Base-by-base conservation (phyloP, 2,113 vertebrate species). In the Chrysochloris asiatica region DNA sequence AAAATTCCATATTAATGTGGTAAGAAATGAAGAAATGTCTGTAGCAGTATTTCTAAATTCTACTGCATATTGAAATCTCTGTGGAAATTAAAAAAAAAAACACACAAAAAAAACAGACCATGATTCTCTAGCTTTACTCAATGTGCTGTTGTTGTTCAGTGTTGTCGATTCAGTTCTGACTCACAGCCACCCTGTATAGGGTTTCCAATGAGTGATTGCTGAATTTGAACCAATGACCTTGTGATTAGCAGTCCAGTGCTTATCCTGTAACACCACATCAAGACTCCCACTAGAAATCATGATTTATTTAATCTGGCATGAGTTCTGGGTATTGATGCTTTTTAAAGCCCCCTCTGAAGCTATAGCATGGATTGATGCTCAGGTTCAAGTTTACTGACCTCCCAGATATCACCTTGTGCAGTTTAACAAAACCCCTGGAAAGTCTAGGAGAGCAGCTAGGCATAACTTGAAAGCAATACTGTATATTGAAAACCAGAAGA, bases 381-480 rank as follows among this genome's bases (percentile, higher is more conserved):
- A 13, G 19, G 13, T 8, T 85, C 17, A 24, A 17, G 22, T 9
- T 59, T 24, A 59, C n/a, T 26, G 4, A 8, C 6, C 6, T 59
- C 8, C 1, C 4, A 21, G 9, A 30, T 33, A 38, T 22, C 48
- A 73, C 14, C 0, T 4, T n/a, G 16, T 28, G 14, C 36, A 36
- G 0, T 1, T 16, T 30, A 30, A n/a, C 16, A 50, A 50, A 4
- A 12, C 8, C 21, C 26, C 12, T 26, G 41, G 3, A 22, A 12
- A 82, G 14, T 33, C 47, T 26, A 16, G 36, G 22, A 19, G 75
- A 79, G 22, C 11, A 80, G 14, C 9, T 26, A 54, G 6, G 33
- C 1, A 0, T 7, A 59, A n/a, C 41, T 67, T 73, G 28, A 22
- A 67, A 86, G 54, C 21, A 50, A 36, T 13, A 69, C 6, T 7